Evolutionary conservation across 2,888 invertebrate species (phyloP).

Genomic region (Lasioglossum zephyrum): DNA sequence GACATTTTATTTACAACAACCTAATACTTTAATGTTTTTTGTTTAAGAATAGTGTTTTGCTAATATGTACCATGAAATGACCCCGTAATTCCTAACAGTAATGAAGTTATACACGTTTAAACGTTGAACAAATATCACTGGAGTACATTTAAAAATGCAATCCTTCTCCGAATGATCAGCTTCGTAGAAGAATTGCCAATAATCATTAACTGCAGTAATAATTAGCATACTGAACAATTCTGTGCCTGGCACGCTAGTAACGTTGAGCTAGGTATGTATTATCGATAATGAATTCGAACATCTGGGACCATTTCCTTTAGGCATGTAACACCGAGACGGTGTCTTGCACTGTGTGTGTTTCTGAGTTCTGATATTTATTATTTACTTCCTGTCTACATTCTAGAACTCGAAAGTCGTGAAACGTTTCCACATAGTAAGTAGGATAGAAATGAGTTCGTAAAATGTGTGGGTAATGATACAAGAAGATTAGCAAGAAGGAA

Average conservation of each 20-base stretch:
- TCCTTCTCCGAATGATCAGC: not conserved
- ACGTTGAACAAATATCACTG: not conserved
- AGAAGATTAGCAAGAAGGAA: not conserved
- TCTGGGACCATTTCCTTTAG: not conserved
- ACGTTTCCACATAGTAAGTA: not conserved
- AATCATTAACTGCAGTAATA: not conserved
- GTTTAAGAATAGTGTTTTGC: not conserved
- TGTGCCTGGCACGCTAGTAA: not conserved
- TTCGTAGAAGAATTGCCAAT: not conserved
- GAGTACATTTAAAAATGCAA: not conserved
- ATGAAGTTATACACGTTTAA: not conserved
- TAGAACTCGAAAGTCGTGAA: not conserved
- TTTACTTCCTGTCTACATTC: not conserved
- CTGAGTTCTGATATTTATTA: not conserved
- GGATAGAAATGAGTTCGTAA: not conserved
- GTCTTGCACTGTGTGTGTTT: not conserved
- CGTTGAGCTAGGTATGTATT: not conserved
- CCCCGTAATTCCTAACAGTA: not conserved
- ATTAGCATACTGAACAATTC: not conserved
- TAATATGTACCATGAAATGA: not conserved
- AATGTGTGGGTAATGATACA: not conserved
- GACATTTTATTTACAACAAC: not conserved
- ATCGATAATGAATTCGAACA: not conserved
- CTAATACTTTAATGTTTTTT: not conserved
- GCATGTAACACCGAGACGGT: not conserved